Conservation (phyloP, 2,888 invertebrate species). For the Caenorhabditis sp. region DNA sequence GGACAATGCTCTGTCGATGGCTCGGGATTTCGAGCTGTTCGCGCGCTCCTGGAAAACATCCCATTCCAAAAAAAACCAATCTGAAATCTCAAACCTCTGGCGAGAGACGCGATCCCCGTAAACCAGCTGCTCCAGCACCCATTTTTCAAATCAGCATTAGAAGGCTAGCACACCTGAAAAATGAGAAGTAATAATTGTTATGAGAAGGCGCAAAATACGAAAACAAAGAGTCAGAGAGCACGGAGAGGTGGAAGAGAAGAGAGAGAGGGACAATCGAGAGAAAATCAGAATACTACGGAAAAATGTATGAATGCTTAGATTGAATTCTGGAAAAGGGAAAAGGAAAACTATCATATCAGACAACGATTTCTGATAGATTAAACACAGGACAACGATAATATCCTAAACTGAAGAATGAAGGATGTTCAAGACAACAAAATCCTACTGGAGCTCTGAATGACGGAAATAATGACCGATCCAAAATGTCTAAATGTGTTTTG, state of each 20-base stretch:
- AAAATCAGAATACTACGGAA: conserved; percentile 25
- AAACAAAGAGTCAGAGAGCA: background rate
- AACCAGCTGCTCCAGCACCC: conserved; percentile 66
- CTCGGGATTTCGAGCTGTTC: conserved; percentile 69
- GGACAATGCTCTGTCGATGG: conserved; percentile 72
- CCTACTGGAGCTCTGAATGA: too few species aligned
- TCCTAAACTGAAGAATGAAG: too few species aligned
- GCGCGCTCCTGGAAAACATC: conserved; percentile 52
- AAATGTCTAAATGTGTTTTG: too few species aligned
- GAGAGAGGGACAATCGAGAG: background rate
- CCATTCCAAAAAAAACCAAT: background rate
- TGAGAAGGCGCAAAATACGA: background rate
- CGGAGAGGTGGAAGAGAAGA: too few species aligned
- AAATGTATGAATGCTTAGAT: conserved; percentile 2
- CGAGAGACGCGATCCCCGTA: conserved; percentile 65
- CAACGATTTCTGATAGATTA: background rate
- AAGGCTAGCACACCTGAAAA: conserved; percentile 39
- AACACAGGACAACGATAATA: background rate
- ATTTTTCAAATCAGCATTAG: conserved; percentile 55
- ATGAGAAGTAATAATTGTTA: conserved; percentile 3
- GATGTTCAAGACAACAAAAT: too few species aligned
- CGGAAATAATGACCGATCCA: too few species aligned
- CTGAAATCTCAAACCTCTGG: conserved; percentile 37
- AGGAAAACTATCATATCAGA: background rate
- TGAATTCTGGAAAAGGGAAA: background rate